These are phyloP conservation scores for Liposcelis brunnea DNA, from an alignment of 2,888 invertebrate genomes.

Conservation along the genomic window DNA sequence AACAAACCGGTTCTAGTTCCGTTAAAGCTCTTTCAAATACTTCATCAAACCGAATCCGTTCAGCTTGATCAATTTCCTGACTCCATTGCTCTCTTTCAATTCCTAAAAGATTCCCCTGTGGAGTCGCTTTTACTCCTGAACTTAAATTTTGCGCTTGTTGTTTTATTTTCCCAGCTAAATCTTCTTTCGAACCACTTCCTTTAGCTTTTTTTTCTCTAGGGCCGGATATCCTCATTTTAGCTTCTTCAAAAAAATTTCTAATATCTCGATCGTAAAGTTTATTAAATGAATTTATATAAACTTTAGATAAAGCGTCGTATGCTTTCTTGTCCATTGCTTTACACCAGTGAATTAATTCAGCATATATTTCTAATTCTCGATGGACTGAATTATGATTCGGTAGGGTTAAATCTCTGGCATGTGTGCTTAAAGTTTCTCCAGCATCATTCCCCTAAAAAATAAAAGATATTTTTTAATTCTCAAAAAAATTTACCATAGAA, in stretches of 20 bases:
- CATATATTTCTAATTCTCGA: slow-evolving; percentile 69
- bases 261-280: slow-evolving; percentile 81
- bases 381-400: slow-evolving; percentile 67
- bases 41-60: slow-evolving; percentile 42
- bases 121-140: slow-evolving; percentile 11
- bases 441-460: slow-evolving; percentile 43
- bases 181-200: slow-evolving; percentile 27
- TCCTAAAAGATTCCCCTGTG: slow-evolving; percentile 27
- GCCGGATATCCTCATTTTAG: slow-evolving; percentile 36
- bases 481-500: slow-evolving; percentile 9
- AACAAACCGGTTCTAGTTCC: slow-evolving; percentile 76
- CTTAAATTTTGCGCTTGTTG: slow-evolving; percentile 23
- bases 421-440: slow-evolving; percentile 38
- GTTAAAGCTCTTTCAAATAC: slow-evolving; percentile 71
- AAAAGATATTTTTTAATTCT: slow-evolving; percentile 13
- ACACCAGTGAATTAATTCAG: slow-evolving; percentile 82
- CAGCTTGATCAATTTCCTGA: slow-evolving; percentile 39
- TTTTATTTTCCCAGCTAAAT: slow-evolving; percentile 25
- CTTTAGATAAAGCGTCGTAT: slow-evolving; percentile 63
- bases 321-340: slow-evolving; percentile 65
- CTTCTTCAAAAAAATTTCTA: slow-evolving; percentile 57
- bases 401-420: slow-evolving; percentile 40
- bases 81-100: slow-evolving; percentile 47
- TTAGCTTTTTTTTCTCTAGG: slow-evolving; percentile 23
- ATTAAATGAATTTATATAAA: slow-evolving; percentile 63